A percentile compares a stretch with the other conserved stretches of the same genome.
phyloP scores from a whole-genome alignment of 2,797 vertebrate genomes.

The Amblyopsis hoosieri region DNA sequence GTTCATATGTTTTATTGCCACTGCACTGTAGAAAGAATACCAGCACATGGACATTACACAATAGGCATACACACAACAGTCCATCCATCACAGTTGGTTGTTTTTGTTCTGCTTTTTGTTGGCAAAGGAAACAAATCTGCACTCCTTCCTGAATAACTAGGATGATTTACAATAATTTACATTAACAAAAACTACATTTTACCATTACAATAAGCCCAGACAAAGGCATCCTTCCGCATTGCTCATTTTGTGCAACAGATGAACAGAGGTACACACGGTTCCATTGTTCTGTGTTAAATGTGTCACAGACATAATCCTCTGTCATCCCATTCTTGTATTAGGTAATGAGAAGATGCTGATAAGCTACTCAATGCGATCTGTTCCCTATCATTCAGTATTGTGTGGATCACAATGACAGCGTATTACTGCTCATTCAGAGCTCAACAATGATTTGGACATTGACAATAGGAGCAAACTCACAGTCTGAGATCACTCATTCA shows the following conservation, averaged over 20 bases:
- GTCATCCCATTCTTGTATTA: conserved; percentile 64
- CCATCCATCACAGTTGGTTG: conserved; percentile 47
- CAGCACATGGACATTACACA: conserved; percentile 57
- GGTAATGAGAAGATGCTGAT: conserved; percentile 75
- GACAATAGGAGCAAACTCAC: conserved; percentile 48
- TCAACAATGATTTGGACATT: conserved; percentile 59
- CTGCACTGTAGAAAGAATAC: conserved; percentile 37
- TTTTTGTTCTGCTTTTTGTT: conserved; percentile 65
- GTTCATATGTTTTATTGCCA: conserved; percentile 10
- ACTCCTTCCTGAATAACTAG: conserved; percentile 62
- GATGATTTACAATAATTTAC: conserved; percentile 76
- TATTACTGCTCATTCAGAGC: conserved; percentile 70
- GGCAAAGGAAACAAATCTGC: conserved; percentile 53
- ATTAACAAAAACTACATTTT: conserved; percentile 75
- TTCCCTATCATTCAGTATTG: conserved; percentile 66
- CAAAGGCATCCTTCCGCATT: conserved; percentile 62
- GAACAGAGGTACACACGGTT: conserved; percentile 50
- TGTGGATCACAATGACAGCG: conserved; percentile 69
- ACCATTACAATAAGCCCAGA: conserved; percentile 76
- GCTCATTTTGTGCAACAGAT: conserved; percentile 61
- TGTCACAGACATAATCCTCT: conserved; percentile 52
- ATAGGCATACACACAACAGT: conserved; percentile 45
- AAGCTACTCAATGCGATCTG: conserved; percentile 65
- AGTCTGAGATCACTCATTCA: conserved; percentile 62
- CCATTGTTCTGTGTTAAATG: conserved; percentile 66